These are phyloP conservation scores for Pseudopleuronectes americanus DNA, from an alignment of 2,797 vertebrate species.

Conservation along the genomic window DNA sequence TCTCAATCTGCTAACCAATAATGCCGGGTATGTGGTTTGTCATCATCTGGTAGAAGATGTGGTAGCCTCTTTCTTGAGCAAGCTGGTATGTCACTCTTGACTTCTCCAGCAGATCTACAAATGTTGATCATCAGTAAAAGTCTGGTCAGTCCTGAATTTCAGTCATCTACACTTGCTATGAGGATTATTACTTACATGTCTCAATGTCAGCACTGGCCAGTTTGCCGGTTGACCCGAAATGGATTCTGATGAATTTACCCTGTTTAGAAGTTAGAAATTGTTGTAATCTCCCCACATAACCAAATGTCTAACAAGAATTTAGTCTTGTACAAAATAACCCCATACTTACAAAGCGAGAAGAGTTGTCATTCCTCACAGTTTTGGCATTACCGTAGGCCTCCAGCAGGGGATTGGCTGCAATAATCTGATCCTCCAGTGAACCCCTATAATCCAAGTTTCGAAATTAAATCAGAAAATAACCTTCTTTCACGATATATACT, in stretches of 20 bases:
- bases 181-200: constrained; percentile 83
- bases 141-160: neutral
- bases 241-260: constrained; percentile 88
- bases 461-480: constrained; percentile 1
- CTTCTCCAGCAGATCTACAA: constrained; percentile 89
- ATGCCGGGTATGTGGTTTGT: constrained; percentile 90
- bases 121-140: constrained; percentile 20
- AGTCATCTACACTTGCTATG: neutral
- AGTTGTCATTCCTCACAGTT: constrained; percentile 94
- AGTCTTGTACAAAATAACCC: neutral
- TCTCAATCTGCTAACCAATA: constrained; percentile 77
- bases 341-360: constrained; percentile 89
- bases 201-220: constrained; percentile 92
- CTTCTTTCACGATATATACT: neutral
- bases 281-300: neutral
- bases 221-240: constrained; percentile 84
- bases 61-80: constrained; percentile 89
- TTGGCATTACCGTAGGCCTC: constrained; percentile 93
- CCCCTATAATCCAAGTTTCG: constrained; percentile 72
- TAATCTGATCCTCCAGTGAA: constrained; percentile 88
- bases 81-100: constrained; percentile 91
- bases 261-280: constrained; percentile 31
- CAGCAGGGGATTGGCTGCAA: constrained; percentile 87
- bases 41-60: constrained; percentile 92
- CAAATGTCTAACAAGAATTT: neutral